Percentiles rank a stretch among this genome's conserved stretches.
These are phyloP conservation scores for Squalus acanthias DNA, from an alignment of 2,797 vertebrate species.

Conservation along the genomic window DNA sequence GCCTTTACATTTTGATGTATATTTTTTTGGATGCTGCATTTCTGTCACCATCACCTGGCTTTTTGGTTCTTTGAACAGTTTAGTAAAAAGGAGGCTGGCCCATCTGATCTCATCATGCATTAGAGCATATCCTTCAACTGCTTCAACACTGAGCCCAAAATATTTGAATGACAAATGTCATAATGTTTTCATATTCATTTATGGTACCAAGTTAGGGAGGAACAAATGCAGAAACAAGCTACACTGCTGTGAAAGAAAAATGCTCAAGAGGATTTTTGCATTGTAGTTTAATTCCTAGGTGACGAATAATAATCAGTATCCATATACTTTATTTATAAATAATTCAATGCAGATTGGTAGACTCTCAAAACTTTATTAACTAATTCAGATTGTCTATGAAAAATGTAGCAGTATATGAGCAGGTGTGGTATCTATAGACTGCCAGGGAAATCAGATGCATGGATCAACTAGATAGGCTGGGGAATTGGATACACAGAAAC, in stretches of 20 bases:
- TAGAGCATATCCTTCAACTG: neutral
- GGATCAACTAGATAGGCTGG: neutral
- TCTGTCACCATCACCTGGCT: neutral
- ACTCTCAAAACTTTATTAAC: neutral
- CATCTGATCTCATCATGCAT: neutral
- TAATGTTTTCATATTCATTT: neutral
- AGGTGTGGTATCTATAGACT: no score
- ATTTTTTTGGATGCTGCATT: neutral
- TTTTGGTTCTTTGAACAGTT: neutral
- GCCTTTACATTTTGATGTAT: neutral
- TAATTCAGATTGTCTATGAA: neutral
- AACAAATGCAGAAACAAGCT: neutral
- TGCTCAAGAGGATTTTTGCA: neutral
- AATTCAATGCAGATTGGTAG: neutral
- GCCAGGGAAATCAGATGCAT: neutral
- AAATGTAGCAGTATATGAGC: no score
- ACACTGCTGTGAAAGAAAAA: neutral
- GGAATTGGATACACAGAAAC: neutral
- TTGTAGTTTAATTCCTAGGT: neutral
- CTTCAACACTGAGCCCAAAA: neutral
- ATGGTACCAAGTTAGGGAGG: neutral
- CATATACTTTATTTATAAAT: neutral
- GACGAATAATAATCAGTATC: neutral
- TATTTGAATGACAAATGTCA: neutral
- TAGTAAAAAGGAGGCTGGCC: neutral